Evolutionary conservation across 2,888 invertebrate species (phyloP).

Genomic region (Sarcophaga variegata): DNA sequence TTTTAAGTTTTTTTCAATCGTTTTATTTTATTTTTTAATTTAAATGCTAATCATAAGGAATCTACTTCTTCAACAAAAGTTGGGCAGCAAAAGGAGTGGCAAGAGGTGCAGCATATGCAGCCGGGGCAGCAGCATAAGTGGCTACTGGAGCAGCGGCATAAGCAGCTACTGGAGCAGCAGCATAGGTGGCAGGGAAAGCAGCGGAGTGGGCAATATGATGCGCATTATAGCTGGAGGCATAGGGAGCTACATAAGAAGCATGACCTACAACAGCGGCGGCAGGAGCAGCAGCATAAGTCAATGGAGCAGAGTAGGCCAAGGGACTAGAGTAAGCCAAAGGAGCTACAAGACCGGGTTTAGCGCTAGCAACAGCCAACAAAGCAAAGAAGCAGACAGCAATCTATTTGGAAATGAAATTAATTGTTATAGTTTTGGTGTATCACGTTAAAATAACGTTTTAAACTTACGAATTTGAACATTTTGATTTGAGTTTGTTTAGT

Average conservation of each 20-base stretch:
- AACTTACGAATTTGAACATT: constrained; percentile 79
- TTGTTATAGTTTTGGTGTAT: not conserved
- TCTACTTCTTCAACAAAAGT: constrained; percentile 48
- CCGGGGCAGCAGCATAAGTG: constrained; percentile 62
- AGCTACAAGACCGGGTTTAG: constrained; percentile 71
- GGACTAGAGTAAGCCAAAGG: constrained; percentile 75
- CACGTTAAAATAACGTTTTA: not conserved
- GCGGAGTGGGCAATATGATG: constrained; percentile 72
- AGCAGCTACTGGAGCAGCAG: constrained; percentile 76
- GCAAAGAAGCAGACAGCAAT: constrained; percentile 77
- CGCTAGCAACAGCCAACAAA: constrained; percentile 74
- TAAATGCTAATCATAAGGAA: not conserved
- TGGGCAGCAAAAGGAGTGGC: constrained; percentile 57
- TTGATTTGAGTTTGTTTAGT: constrained; percentile 63
- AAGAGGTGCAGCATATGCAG: constrained; percentile 46
- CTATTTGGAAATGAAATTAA: constrained; percentile 60
- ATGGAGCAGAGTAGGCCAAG: constrained; percentile 75
- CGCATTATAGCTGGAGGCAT: constrained; percentile 76
- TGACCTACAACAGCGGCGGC: constrained; percentile 74
- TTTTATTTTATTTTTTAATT: not conserved
- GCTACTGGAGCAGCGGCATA: constrained; percentile 71
- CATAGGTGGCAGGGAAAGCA: constrained; percentile 62
- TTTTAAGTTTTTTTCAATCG: not conserved
- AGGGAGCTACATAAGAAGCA: constrained; percentile 77
- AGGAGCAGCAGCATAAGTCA: constrained; percentile 72